These are phyloP conservation scores for Cariama cristata DNA, from an alignment of 2,113 vertebrate species.

Conservation along the genomic window DNA sequence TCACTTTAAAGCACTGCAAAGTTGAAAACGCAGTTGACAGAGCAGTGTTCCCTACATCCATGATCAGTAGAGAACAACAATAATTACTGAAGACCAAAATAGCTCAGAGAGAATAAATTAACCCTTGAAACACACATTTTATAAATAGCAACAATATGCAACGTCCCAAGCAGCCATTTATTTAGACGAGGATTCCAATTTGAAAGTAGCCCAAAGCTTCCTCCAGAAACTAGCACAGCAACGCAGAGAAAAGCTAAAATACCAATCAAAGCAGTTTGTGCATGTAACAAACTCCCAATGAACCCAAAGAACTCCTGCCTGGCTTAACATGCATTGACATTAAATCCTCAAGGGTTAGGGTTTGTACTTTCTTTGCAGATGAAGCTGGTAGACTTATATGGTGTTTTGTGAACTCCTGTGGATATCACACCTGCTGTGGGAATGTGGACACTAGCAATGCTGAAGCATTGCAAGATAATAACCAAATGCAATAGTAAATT, in stretches of 20 bases:
- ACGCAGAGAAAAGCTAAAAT: neutral
- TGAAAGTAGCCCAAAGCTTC: neutral
- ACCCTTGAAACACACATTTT: neutral
- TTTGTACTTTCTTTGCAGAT: neutral
- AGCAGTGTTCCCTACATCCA: neutral
- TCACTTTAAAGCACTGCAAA: neutral
- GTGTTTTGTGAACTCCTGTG: neutral
- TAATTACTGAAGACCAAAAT: neutral
- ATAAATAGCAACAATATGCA: neutral
- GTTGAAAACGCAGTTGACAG: neutral
- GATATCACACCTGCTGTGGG: neutral
- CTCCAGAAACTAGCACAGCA: neutral
- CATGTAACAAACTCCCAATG: accelerated
- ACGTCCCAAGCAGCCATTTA: neutral
- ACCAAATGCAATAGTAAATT: neutral
- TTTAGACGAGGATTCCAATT: neutral
- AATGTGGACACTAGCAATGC: neutral
- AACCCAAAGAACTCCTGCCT: neutral
- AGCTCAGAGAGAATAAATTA: neutral
- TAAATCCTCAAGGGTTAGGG: accelerated
- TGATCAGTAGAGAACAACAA: neutral
- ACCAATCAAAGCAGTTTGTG: neutral
- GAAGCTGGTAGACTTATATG: neutral
- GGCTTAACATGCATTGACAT: accelerated
- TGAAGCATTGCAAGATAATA: neutral